Percentiles rank a stretch among this genome's conserved stretches.
phyloP scores from a whole-genome alignment of 1,140 invertebrate species.

The Acromyrmex charruanus region DNA sequence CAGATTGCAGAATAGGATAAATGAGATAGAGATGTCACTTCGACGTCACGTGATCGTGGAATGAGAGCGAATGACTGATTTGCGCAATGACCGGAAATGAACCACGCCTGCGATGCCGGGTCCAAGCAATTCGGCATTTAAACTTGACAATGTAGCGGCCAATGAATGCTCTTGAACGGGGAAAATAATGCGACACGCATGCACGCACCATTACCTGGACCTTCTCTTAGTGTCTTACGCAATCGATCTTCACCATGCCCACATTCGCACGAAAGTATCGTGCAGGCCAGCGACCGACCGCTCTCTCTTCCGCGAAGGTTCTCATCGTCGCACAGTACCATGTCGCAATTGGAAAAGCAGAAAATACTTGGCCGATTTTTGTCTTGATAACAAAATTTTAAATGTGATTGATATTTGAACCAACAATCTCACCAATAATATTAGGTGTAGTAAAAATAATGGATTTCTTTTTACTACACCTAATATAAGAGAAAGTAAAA shows the following conservation, averaged over 20 bases:
- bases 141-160: slow-evolving; percentile 83
- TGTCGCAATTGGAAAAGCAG: slow-evolving; percentile 31
- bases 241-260: slow-evolving; percentile 63
- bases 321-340: slow-evolving; percentile 57
- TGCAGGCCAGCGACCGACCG: slow-evolving; percentile 63
- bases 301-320: slow-evolving; percentile 77
- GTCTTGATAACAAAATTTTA: background rate
- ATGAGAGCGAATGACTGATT: background rate
- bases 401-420: background rate
- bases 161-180: slow-evolving; percentile 79
- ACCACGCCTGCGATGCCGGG: slow-evolving; percentile 4
- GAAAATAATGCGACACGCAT: slow-evolving; percentile 74
- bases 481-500: no score
- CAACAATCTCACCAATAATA: background rate
- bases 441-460: no score
- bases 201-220: slow-evolving; percentile 63
- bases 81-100: background rate
- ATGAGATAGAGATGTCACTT: slow-evolving; percentile 19
- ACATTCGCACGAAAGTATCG: slow-evolving; percentile 61
- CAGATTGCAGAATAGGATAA: background rate
- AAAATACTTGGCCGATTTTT: background rate
- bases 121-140: slow-evolving; percentile 78
- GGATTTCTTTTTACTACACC: no score
- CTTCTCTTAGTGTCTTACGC: slow-evolving; percentile 70
- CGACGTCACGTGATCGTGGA: background rate